Percentiles rank a stretch among this genome's conserved stretches.
Conservation (phyloP, 2,888 invertebrate genomes). For the Cataglyphis rosenhaueri region DNA sequence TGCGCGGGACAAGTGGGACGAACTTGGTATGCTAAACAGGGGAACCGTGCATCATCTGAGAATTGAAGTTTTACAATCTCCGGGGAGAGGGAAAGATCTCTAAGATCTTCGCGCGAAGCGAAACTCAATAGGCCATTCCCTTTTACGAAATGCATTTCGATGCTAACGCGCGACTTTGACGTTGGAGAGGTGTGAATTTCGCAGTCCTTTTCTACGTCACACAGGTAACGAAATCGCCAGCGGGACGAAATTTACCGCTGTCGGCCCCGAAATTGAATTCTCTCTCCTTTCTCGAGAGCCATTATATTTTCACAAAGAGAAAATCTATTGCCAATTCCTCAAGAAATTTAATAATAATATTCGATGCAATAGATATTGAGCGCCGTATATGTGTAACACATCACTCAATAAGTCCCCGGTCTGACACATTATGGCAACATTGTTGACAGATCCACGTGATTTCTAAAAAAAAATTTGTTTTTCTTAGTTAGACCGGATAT, state of each 20-base stretch:
- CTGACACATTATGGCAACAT: too few relatives aligned
- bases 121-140: conserved; percentile 57
- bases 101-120: conserved; percentile 65
- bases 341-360: conserved; percentile 2
- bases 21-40: conserved; percentile 65
- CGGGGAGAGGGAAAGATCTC: conserved; percentile 49
- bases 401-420: too few relatives aligned
- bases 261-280: conserved; percentile 36
- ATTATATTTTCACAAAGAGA: not conserved
- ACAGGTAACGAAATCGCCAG: conserved; percentile 37
- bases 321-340: not conserved
- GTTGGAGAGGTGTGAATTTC: conserved; percentile 41
- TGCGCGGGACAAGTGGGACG: conserved; percentile 15
- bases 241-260: conserved; percentile 16
- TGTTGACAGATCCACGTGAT: too few relatives aligned
- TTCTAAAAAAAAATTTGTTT: too few relatives aligned
- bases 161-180: conserved; percentile 37
- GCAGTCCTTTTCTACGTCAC: conserved; percentile 20
- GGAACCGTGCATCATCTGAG: conserved; percentile 67
- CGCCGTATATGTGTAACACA: not conserved
- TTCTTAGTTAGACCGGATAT: too few relatives aligned
- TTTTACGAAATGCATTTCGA: conserved; percentile 66
- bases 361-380: not conserved
- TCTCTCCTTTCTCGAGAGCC: not conserved
- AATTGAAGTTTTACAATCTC: conserved; percentile 69